Conservation (phyloP, 2,797 vertebrate genomes). For the Lates japonicus region DNA sequence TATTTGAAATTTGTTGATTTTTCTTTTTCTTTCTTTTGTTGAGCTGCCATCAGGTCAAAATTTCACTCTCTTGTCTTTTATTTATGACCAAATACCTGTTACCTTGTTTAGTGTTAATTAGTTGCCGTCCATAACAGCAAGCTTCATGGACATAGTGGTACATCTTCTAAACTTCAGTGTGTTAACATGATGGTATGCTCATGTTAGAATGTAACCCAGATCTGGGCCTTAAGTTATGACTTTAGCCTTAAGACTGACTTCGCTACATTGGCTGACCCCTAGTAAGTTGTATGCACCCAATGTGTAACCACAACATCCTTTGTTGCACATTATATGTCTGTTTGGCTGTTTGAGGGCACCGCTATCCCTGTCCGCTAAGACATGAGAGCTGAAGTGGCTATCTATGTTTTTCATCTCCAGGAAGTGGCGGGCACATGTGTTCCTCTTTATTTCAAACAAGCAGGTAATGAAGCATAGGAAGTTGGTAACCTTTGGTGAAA, state of each 20-base stretch:
- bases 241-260: too few species aligned
- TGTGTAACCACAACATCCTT: background rate
- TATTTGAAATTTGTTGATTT: background rate
- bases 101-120: too few species aligned
- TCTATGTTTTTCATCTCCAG: constrained; percentile 3
- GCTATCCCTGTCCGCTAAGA: background rate
- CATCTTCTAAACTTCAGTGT: too few species aligned
- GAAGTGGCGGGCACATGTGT: constrained; percentile 1
- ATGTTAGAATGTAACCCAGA: too few species aligned
- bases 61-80: too few species aligned
- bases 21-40: background rate
- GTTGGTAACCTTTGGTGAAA: constrained; percentile 29
- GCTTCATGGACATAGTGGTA: too few species aligned
- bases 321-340: background rate
- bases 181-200: too few species aligned
- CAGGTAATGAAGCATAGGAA: constrained; percentile 23
- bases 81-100: too few species aligned
- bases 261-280: too few species aligned
- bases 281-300: background rate
- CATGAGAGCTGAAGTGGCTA: background rate
- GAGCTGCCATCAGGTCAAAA: too few species aligned
- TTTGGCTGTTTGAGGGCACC: background rate
- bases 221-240: too few species aligned
- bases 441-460: constrained; percentile 18
- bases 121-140: too few species aligned